Conservation (phyloP, 92 coral and sea anemone genomes). For the Montipora capitata region DNA sequence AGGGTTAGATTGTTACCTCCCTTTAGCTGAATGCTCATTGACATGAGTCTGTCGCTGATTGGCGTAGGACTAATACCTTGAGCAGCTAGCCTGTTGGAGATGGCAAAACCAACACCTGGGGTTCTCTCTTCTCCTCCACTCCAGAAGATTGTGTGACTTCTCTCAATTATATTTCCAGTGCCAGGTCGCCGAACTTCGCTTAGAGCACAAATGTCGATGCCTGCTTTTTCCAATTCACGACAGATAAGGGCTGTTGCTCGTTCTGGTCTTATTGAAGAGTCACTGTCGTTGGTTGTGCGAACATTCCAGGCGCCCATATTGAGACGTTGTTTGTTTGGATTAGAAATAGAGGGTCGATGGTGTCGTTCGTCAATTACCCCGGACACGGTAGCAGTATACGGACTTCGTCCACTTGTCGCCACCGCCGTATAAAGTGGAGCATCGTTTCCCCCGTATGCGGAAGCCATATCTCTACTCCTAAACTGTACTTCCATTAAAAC, state of each 20-base stretch:
- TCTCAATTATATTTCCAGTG: too few species aligned
- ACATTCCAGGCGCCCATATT: constrained; percentile 47
- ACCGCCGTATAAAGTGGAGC: too few species aligned
- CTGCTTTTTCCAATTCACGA: constrained; percentile 34
- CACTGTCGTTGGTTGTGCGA: constrained; percentile 45
- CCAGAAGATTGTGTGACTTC: too few species aligned
- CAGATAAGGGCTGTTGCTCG: constrained; percentile 56
- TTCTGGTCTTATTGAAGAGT: constrained; percentile 46
- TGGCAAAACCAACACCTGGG: constrained; percentile 66
- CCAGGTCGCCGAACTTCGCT: constrained; percentile 63
- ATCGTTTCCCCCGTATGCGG: too few species aligned
- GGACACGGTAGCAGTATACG: constrained; percentile 14
- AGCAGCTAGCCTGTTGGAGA: constrained; percentile 40
- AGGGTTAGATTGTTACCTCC: constrained; percentile 5
- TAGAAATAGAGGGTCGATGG: not conserved
- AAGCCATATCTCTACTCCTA: too few species aligned
- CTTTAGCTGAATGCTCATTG: constrained; percentile 22
- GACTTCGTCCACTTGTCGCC: not conserved
- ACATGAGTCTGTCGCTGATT: constrained; percentile 40
- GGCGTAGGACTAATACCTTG: constrained; percentile 48
- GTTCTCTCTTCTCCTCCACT: constrained; percentile 16
- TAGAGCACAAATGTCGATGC: constrained; percentile 50
- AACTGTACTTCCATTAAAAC: too few species aligned
- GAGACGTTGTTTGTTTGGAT: constrained; percentile 7
- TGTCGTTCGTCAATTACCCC: constrained; percentile 11